Evolutionary conservation across 2,113 vertebrate species (phyloP), one percentile per base, ranked within the genome.

Genomic region (Rhabdornis inornatus): DNA sequence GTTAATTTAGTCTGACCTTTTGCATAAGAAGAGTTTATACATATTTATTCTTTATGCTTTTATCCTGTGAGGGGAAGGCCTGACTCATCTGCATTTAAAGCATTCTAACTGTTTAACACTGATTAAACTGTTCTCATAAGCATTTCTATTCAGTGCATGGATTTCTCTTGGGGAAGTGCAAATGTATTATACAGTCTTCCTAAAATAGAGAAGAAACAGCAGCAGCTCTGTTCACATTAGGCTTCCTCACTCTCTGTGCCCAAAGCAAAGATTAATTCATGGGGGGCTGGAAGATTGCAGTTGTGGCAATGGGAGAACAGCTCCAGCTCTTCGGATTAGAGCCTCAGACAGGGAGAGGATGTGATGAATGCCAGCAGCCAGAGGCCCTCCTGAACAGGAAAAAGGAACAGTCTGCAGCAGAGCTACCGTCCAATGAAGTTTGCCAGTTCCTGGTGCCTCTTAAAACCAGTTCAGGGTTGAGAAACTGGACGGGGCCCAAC

Each of bases 61-160:
- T 85, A 65, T 91, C 18, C 53, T 87, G 3, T 83, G 45, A 66
- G n/a, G 23, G 13, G 31, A 88, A 80, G 25, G 40, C 31, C 44
- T 91, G 69, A 49, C 33, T 92, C 60, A 89, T 87, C 61, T 92
- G 50, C 83, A 79, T 94, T 79, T 90, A 77, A 92, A 94, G 33
- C 33, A 85, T 24, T 30, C 52, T 83, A 19, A 66, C n/a, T 47
- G 22, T 63, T 83, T 56, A 83, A 70, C 30, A 30, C 35, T 35
- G 55, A 79, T 92, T 78, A 91, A 89, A 83, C 53, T 82, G 31
- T 87, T 94, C 89, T 50, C 39, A 65, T 30, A 92, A 89, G 37
- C 31, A 52, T 91, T 91, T 79, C 53, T 72, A 53, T 76, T 64
- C 44, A 50, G 31, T 18, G 10, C 10, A 5, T 30, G 33, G 33